These are phyloP conservation scores for Phaonia tiefii DNA, from an alignment of 2,888 invertebrate species.

Conservation along the genomic window DNA sequence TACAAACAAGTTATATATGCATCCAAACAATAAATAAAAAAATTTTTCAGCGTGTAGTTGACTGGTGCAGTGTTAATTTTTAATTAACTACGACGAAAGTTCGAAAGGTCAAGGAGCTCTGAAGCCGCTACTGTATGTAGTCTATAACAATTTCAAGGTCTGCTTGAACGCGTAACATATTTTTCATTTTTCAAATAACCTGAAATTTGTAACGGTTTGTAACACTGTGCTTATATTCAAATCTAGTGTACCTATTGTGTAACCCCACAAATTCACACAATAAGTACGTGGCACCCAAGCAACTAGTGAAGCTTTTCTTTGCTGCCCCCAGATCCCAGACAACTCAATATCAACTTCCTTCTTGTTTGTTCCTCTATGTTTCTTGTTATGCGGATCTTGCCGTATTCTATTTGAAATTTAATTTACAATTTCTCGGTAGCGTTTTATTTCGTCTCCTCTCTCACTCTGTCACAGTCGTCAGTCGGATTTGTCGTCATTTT, in stretches of 20 bases:
- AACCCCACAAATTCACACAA: not conserved
- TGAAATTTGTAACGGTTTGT: too few species aligned
- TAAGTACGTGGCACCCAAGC: not conserved
- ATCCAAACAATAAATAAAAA: too few species aligned
- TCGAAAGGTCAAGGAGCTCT: too few species aligned
- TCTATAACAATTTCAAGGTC: too few species aligned
- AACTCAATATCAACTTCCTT: not conserved
- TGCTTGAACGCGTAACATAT: too few species aligned
- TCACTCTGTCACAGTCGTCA: not conserved
- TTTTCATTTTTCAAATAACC: too few species aligned
- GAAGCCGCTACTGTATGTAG: too few species aligned
- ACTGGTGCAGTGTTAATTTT: too few species aligned
- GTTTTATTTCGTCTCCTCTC: too few species aligned
- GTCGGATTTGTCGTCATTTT: constrained; percentile 22
- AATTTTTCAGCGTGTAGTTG: too few species aligned
- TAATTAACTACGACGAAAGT: too few species aligned
- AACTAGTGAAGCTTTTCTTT: not conserved
- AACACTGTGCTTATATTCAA: not conserved
- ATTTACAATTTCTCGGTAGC: constrained; percentile 65
- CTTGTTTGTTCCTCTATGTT: not conserved
- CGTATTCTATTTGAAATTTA: constrained; percentile 59
- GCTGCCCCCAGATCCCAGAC: not conserved
- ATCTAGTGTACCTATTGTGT: not conserved
- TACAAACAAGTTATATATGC: too few species aligned
- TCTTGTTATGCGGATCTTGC: constrained; percentile 38